Evolutionary conservation across 2,797 vertebrate species (phyloP), one percentile per base, ranked within the genome.

Genomic region (Dicrostonyx torquatus): DNA sequence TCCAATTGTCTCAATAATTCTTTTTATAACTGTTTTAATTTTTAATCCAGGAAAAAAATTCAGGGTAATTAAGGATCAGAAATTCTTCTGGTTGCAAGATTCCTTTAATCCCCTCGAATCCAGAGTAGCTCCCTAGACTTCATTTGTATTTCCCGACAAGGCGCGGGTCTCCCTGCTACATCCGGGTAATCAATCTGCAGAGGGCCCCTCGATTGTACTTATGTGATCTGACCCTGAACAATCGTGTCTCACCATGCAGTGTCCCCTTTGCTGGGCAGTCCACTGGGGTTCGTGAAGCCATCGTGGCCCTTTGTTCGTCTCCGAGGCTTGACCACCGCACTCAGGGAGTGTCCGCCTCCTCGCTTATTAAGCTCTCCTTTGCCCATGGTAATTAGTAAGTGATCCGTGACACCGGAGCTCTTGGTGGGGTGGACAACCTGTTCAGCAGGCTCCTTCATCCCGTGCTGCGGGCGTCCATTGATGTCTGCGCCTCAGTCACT

Each of bases 11-110:
- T 80, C 62, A 60, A 45, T 45, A 82, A 70, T 68, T 58, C 13
- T 70, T 88, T 85, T 86, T 73, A 75, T 22, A 24, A 20, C 18
- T 31, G 9, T 50, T 89, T 95, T 85, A 40, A 68, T 80, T 87
- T 91, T 94, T 85, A 87, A 93, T 87, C 84, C 53, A 68, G 68
- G 53, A 91, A 86, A n/a, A 18, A 90, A 85, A 43, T 43, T 24
- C 83, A 79, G 86, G 84, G 73, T 50, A 66, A 85, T 43, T 86
- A 79, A 87, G 31, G 75, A 68, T 94, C 68, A 37, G 40, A 58
- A 66, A 75, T 53, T 14, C 70, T 84, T 60, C 48, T 13, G n/a
- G 37, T 34, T 55, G 26, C 50, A 50, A 93, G 91, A 64, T 72
- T 29, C 64, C 86, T 43, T 89, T 45, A 72, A 80, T 43, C 45